Conservation (phyloP, 1,140 invertebrate species). For the Micrasema minimum region DNA sequence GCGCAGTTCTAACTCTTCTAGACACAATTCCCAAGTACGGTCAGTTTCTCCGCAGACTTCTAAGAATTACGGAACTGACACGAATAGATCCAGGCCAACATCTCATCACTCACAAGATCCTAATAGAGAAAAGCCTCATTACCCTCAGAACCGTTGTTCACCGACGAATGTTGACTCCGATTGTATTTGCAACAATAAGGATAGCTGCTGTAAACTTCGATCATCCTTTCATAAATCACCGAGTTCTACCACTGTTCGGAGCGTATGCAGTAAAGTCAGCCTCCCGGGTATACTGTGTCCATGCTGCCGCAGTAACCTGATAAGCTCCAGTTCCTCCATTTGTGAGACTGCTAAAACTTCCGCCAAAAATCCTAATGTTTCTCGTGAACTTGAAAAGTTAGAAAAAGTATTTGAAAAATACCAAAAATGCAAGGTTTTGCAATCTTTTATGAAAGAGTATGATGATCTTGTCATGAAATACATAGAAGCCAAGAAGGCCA, state of each 20-base stretch:
- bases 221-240: background rate
- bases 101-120: background rate
- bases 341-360: too few species aligned
- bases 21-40: background rate
- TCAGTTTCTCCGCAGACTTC: background rate
- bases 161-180: background rate
- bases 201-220: background rate
- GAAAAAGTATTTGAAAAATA: slow-evolving; percentile 43
- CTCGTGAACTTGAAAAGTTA: slow-evolving; percentile 34
- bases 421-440: slow-evolving; percentile 48
- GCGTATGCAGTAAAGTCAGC: too few species aligned
- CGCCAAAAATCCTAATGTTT: background rate
- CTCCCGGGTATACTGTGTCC: slow-evolving; percentile 13
- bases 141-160: background rate
- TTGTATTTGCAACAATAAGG: background rate
- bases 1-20: background rate
- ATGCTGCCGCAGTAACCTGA: slow-evolving; percentile 29
- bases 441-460: slow-evolving; percentile 49
- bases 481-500: slow-evolving; percentile 32
- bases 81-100: background rate
- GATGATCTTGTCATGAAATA: slow-evolving; percentile 46
- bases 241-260: background rate
- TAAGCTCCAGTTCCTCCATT: slow-evolving; percentile 29
- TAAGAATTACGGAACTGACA: background rate
- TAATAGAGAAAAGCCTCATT: slow-evolving; percentile 4